Evolutionary conservation across 2,113 vertebrate species (phyloP), one percentile per base, ranked within the genome.

Genomic region (Lagenorhynchus albirostris): DNA sequence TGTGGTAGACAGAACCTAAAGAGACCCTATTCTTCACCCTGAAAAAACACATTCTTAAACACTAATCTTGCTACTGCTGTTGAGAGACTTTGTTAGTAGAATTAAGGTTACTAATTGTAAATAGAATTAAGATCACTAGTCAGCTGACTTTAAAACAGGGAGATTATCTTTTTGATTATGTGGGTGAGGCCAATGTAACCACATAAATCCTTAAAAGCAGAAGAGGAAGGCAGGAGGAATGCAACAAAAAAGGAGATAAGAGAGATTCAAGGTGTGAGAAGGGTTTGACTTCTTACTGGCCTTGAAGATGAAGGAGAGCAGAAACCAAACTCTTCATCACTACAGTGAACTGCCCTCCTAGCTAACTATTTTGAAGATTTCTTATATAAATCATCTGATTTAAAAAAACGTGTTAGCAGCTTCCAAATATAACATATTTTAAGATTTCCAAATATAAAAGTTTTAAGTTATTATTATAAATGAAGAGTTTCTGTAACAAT

Each of bases 321-420:
- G 79, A 76, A 80, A 50, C 13, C 41, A 74, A 73, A 9, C 3
- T 29, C 20, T 60, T 70, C 55, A n/a, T 36, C 50, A 82, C 5
- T 21, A 3, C 6, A 33, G 26, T 36, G n/a, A 67, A 50, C 2
- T 21, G 5, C 2, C 17, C 5, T 5, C 23, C 0, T 0, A n/a
- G 31, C 23, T 71, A 80, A 67, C 20, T 89, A 29, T 71, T 73
- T 17, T 38, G 55, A 95, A 84, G 20, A 53, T 5, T 23, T 85
- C 7, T 14, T 21, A 38, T 67, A 73, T 36, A 68, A 89, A 41
- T n/a, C 8, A 15, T 83, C 60, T 67, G 58, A 92, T 73, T 53
- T 58, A 36, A 47, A 76, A 76, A 77, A 50, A 50, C 38, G 5
- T 41, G n/a, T 6, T 44, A 90, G 74, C 50, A 55, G 31, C 5